These are phyloP conservation scores for Dipodomys spectabilis DNA, from an alignment of 2,113 vertebrate species.

Conservation along the genomic window DNA sequence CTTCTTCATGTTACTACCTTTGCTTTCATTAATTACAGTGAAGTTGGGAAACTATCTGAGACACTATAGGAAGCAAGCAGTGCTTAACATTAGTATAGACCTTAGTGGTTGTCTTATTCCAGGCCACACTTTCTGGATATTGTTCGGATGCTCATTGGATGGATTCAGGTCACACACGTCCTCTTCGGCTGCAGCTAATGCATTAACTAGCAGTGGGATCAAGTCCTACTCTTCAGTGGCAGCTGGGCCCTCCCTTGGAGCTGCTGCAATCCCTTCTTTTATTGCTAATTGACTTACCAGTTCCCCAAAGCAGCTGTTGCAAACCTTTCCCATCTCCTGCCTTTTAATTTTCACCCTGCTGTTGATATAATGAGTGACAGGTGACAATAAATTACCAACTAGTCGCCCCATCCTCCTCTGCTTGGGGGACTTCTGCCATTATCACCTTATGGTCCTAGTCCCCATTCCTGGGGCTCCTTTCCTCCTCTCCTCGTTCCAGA, in stretches of 20 bases:
- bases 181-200: conserved; percentile 48
- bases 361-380: neutral
- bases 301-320: conserved; percentile 58
- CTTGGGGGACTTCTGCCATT: neutral
- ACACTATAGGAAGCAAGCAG: conserved; percentile 19
- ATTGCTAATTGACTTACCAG: conserved; percentile 71
- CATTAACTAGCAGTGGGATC: conserved; percentile 47
- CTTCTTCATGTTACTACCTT: conserved; percentile 27
- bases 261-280: conserved; percentile 32
- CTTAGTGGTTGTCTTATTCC: neutral
- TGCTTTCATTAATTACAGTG: conserved; percentile 2
- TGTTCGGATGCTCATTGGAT: neutral
- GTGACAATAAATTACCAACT: neutral
- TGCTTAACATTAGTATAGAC: neutral
- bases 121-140: conserved; percentile 11
- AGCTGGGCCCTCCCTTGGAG: conserved; percentile 48
- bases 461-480: neutral
- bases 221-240: conserved; percentile 33
- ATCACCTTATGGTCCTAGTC: neutral
- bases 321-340: conserved; percentile 19
- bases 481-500: neutral
- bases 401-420: neutral
- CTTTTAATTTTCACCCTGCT: conserved; percentile 52
- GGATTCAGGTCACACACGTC: neutral
- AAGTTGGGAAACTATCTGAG: neutral